Conservation (phyloP, 2,113 vertebrate genomes). For the Saiga tatarica region DNA sequence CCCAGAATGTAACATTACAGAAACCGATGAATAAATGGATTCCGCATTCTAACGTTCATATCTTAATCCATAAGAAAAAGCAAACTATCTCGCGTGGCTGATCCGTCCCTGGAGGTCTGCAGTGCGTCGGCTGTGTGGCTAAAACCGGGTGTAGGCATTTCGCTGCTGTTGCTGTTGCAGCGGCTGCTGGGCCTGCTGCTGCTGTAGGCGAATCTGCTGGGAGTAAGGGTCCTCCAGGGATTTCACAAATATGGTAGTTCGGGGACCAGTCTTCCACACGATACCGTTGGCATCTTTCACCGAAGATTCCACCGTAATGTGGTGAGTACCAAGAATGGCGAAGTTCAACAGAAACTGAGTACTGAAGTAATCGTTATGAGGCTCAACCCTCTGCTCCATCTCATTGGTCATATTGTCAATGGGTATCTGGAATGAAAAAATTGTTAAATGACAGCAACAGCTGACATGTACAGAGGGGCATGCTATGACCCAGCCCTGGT, state of each 20-base stretch:
- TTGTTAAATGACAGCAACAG: not conserved
- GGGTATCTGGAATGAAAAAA: constrained; percentile 84
- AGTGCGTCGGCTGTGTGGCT: not conserved
- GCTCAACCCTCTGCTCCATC: constrained; percentile 96
- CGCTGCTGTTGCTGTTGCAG: constrained; percentile 83
- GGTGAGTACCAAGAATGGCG: constrained; percentile 91
- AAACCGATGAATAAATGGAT: not conserved
- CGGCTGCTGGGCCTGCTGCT: constrained; percentile 85
- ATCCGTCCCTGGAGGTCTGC: not conserved
- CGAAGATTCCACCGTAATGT: constrained; percentile 95
- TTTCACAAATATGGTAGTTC: constrained; percentile 92
- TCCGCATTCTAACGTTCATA: not conserved
- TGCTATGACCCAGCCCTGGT: not conserved
- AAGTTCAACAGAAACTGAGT: constrained; percentile 97
- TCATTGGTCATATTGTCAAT: constrained; percentile 92
- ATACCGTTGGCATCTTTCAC: constrained; percentile 94
- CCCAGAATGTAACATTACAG: not conserved
- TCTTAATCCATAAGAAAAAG: not conserved
- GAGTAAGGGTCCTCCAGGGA: constrained; percentile 96
- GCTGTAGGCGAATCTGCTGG: constrained; percentile 92
- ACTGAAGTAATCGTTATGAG: constrained; percentile 99
- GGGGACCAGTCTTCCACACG: constrained; percentile 95
- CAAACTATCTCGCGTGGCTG: not conserved
- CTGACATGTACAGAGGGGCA: not conserved
- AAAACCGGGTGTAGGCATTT: constrained; percentile 83